Conservation (phyloP, 2,113 vertebrate species). For the Chionis minor region DNA sequence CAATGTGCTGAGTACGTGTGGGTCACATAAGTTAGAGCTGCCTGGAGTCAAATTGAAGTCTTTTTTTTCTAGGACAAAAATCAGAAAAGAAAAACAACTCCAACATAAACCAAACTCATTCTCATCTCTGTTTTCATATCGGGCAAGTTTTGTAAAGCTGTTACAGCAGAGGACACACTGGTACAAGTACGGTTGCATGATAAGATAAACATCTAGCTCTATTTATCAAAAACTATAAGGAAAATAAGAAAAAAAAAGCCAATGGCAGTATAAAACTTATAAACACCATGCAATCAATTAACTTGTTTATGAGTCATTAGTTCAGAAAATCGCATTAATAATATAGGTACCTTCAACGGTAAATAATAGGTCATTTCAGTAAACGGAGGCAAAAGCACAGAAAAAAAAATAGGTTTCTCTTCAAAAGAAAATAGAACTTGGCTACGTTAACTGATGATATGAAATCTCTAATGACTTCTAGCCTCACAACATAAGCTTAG, state of each 20-base stretch:
- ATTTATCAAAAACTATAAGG: background rate
- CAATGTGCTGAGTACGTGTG: background rate
- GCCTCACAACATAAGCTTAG: slow-evolving; percentile 34
- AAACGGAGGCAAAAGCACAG: background rate
- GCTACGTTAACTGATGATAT: background rate
- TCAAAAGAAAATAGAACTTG: slow-evolving; percentile 16
- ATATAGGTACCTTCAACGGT: background rate
- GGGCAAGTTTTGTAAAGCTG: background rate
- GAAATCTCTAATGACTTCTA: slow-evolving; percentile 31
- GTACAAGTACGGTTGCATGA: background rate
- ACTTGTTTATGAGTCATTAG: background rate
- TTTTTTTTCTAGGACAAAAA: background rate
- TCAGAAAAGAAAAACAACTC: background rate
- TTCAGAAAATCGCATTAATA: background rate
- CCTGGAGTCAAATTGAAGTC: background rate
- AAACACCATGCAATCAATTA: background rate
- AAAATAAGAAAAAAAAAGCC: background rate
- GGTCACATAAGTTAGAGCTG: background rate
- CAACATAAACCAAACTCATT: background rate
- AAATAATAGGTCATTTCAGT: background rate
- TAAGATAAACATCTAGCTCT: background rate
- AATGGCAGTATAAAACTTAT: background rate
- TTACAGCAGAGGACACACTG: background rate
- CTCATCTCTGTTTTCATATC: background rate
- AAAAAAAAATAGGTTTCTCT: background rate